A percentile compares a stretch with the other conserved stretches of the same genome.
Evolutionary conservation across 2,113 vertebrate genomes (phyloP).

Genomic region (Melozone crissalis): DNA sequence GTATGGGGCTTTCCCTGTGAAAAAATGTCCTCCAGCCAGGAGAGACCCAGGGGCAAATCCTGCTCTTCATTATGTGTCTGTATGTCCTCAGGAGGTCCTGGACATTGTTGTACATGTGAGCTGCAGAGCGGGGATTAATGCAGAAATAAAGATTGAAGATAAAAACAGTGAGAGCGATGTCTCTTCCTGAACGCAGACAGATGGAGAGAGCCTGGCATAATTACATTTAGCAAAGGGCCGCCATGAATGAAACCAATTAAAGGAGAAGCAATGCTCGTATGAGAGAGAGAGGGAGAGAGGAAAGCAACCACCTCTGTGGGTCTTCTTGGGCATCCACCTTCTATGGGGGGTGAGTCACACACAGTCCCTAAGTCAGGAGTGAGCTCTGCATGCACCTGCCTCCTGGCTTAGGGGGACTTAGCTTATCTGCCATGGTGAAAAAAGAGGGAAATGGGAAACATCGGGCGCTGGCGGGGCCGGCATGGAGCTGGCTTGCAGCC

Average conservation of each 20-base stretch:
- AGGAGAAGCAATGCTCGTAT: not conserved
- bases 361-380: not conserved
- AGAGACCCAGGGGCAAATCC: not conserved
- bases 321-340: not conserved
- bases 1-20: not conserved
- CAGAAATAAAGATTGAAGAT: slow-evolving; percentile 55
- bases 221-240: slow-evolving; percentile 78
- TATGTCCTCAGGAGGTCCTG: slow-evolving; percentile 19
- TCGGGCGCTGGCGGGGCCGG: not conserved
- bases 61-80: not conserved
- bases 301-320: not conserved
- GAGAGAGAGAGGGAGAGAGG: not conserved
- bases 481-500: slow-evolving; percentile 52
- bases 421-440: not conserved
- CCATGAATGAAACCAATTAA: slow-evolving; percentile 68
- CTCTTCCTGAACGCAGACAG: slow-evolving; percentile 78
- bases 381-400: not conserved
- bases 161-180: slow-evolving; percentile 39
- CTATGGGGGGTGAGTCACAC: not conserved
- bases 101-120: slow-evolving; percentile 1
- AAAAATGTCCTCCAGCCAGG: not conserved
- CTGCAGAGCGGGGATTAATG: slow-evolving; percentile 13
- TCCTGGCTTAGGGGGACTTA: slow-evolving; percentile 13
- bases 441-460: slow-evolving; percentile 45
- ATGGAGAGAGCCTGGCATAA: slow-evolving; percentile 81